Conservation (phyloP, 2,888 invertebrate species). For the Drepanosiphum platanoidis region DNA sequence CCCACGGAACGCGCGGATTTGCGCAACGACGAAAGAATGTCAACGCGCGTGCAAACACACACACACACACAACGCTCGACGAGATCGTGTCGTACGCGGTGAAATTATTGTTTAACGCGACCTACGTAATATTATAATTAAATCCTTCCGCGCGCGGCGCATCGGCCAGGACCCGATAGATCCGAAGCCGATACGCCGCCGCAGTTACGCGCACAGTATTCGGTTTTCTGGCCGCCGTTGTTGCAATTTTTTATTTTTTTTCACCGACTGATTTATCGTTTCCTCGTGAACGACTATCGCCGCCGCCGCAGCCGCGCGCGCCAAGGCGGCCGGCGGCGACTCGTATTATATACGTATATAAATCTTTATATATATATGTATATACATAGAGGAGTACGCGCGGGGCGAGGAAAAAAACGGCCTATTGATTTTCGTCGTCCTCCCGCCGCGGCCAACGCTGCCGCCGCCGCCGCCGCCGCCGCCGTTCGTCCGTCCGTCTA, state of each 20-base stretch:
- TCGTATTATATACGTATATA: too few species aligned
- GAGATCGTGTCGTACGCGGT: neutral
- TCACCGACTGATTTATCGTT: constrained; percentile 38
- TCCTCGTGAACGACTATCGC: constrained; percentile 34
- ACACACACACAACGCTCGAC: neutral
- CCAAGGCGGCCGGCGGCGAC: neutral
- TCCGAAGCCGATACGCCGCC: neutral
- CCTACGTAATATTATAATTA: neutral
- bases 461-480: neutral
- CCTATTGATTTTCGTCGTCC: constrained; percentile 58
- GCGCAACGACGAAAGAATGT: too few species aligned
- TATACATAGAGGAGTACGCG: too few species aligned
- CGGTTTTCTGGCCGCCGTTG: constrained; percentile 37
- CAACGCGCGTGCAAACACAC: too few species aligned
- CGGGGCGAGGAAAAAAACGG: constrained; percentile 44
- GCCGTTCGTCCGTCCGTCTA: neutral
- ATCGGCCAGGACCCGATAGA: neutral
- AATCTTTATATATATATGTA: too few species aligned
- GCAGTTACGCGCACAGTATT: neutral
- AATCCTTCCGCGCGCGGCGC: neutral
- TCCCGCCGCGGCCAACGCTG: neutral
- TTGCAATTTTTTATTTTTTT: too few species aligned
- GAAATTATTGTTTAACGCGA: neutral
- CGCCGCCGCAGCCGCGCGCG: neutral
- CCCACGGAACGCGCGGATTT: constrained; percentile 56